Evolutionary conservation across 1,140 invertebrate species (phyloP), one percentile per base, ranked within the genome.

Genomic region (Phthorimaea operculella): DNA sequence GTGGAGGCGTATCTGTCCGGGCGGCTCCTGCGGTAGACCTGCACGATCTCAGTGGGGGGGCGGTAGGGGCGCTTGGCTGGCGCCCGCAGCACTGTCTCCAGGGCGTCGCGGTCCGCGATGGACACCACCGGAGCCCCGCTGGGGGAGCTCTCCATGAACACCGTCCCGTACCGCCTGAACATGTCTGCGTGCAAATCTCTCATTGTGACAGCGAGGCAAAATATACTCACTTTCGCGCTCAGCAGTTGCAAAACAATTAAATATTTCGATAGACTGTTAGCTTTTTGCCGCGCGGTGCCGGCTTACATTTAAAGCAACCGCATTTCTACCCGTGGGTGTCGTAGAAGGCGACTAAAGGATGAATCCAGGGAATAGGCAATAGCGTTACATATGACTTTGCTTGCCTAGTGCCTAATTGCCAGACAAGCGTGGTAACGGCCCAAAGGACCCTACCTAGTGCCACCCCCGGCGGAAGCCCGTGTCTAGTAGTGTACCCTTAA

Each of bases 41-140:
- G 90, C 39, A 94, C 90, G 51, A 95, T 92, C 77, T 94, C 92
- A 2, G 94, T 94, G 17, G 93, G 92, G 18, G 95, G 93, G 28
- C 96, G 87, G 57, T 93, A 87, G 0, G 96, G 95, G 71, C 90
- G 92, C 66, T 90, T 90, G 33, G 91, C 91, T 1, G 87, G 88
- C 33, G 89, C 88, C 53, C 89, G 89, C 12, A 95, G 86, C 4
- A 96, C 90, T 52, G 90, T 89, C 68, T 95, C 93, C 57, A 96
- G 91, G 68, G 95, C 93, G 0, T 85, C 73, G n/a, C 90, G 86
- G 28, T 91, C 90, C 51, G 91, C 92, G n/a, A 96, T 76, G 57
- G 91, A 93, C 17, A 96, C 89, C 14, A 96, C 89, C 15, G 90
- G 90, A 34, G 89, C 85, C 64, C 94, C 94, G 68, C 90, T 91